Evolutionary conservation across 2,797 vertebrate genomes (phyloP).

Genomic region (Melanogrammus aeglefinus): DNA sequence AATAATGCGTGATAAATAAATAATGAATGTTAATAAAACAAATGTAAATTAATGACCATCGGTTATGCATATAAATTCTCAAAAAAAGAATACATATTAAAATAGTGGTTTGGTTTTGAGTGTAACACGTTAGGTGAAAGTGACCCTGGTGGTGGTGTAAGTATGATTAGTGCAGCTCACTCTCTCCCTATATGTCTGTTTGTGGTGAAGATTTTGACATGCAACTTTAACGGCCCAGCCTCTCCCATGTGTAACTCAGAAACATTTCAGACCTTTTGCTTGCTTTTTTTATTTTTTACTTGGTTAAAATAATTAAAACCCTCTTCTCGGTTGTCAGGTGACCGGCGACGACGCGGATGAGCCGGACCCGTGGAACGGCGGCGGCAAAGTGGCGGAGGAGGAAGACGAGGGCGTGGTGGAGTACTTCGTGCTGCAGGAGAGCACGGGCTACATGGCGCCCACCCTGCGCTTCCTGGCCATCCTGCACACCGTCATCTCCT

Average conservation of each 20-base stretch:
- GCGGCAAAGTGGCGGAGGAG: conserved; percentile 75
- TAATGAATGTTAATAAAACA: too few species aligned
- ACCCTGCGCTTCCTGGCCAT: conserved; percentile 86
- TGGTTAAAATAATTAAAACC: not conserved
- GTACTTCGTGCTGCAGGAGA: conserved; percentile 96
- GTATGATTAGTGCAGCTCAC: too few species aligned
- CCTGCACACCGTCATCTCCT: conserved; percentile 93
- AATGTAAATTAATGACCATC: too few species aligned
- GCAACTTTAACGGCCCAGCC: not conserved
- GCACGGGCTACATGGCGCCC: conserved; percentile 97
- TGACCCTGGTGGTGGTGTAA: too few species aligned
- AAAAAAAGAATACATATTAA: too few species aligned
- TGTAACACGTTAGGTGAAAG: too few species aligned
- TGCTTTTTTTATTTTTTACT: not conserved
- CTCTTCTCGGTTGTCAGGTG: conserved; percentile 72
- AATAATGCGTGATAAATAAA: too few species aligned
- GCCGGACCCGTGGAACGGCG: conserved; percentile 86
- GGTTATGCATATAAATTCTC: too few species aligned
- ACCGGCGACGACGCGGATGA: conserved; percentile 88
- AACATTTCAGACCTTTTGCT: not conserved
- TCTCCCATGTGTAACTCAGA: too few species aligned
- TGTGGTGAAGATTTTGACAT: too few species aligned
- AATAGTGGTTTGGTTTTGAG: too few species aligned
- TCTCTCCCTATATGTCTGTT: too few species aligned
- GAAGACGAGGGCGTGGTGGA: conserved; percentile 91